These are phyloP conservation scores for Cercocebus atys DNA, from an alignment of 2,113 vertebrate genomes.

Conservation along the genomic window DNA sequence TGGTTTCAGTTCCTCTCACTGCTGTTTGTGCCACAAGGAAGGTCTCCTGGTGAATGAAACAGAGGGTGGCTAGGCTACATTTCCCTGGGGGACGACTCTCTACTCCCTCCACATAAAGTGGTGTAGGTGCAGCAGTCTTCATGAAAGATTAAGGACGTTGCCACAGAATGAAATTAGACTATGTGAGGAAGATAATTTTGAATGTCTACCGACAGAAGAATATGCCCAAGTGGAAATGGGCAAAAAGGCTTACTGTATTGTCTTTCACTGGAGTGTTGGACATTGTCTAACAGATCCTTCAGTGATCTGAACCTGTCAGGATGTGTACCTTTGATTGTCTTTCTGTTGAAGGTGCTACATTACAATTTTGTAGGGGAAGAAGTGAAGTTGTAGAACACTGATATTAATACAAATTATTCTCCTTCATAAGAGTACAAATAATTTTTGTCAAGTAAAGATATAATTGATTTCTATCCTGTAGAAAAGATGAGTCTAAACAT, in stretches of 20 bases:
- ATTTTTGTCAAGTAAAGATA: neutral
- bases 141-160: neutral
- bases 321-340: neutral
- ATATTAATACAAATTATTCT: neutral
- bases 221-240: neutral
- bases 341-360: neutral
- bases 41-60: neutral
- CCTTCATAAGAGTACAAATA: neutral
- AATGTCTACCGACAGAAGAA: neutral
- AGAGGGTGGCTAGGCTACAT: rapidly evolving
- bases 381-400: neutral
- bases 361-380: neutral
- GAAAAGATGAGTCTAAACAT: neutral
- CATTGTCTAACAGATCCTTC: neutral
- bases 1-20: neutral
- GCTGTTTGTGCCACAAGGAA: rapidly evolving
- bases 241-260: neutral
- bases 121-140: neutral
- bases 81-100: neutral
- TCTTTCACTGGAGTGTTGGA: neutral
- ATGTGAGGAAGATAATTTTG: neutral
- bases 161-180: neutral
- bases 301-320: neutral
- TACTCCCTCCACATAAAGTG: neutral
- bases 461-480: neutral